Percentiles rank a stretch among this genome's conserved stretches.
Evolutionary conservation across 2,888 invertebrate genomes (phyloP).

Genomic region (Trissolcus brochymenae): DNA sequence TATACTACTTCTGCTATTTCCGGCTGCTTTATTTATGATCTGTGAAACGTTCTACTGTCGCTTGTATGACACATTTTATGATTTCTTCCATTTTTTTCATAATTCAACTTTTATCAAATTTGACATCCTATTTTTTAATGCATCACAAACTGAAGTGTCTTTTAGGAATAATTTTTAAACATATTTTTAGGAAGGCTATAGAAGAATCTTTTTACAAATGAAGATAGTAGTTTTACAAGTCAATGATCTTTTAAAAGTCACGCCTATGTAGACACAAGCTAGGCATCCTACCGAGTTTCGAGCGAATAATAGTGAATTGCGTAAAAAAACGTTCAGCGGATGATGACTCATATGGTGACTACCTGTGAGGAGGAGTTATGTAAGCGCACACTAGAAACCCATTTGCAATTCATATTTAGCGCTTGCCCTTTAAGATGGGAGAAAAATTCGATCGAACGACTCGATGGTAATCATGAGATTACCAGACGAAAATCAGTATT

Average conservation of each 20-base stretch:
- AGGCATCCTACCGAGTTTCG: background rate
- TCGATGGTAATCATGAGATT: background rate
- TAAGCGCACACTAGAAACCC: slow-evolving; percentile 37
- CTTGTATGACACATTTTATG: no score
- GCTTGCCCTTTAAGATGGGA: slow-evolving; percentile 10
- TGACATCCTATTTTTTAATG: no score
- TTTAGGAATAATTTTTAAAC: no score
- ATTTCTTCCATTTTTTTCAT: no score
- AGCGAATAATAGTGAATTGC: slow-evolving; percentile 8
- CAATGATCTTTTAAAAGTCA: no score
- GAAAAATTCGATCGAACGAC: slow-evolving; percentile 13
- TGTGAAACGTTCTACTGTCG: background rate
- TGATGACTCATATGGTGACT: slow-evolving; percentile 39
- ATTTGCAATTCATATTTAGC: slow-evolving; percentile 11
- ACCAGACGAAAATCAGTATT: background rate
- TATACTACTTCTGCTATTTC: slow-evolving; percentile 8
- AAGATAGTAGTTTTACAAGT: background rate
- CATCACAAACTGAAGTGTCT: no score
- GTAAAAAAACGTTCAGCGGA: slow-evolving; percentile 10
- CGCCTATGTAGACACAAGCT: no score
- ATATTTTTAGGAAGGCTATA: no score
- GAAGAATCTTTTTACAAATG: no score
- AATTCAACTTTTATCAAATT: no score
- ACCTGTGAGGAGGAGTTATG: slow-evolving; percentile 16
- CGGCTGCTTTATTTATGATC: slow-evolving; percentile 14